A percentile compares a stretch with the other conserved stretches of the same genome.
Conservation (phyloP, 2,888 invertebrate species). For the Syrista parreyssii region DNA sequence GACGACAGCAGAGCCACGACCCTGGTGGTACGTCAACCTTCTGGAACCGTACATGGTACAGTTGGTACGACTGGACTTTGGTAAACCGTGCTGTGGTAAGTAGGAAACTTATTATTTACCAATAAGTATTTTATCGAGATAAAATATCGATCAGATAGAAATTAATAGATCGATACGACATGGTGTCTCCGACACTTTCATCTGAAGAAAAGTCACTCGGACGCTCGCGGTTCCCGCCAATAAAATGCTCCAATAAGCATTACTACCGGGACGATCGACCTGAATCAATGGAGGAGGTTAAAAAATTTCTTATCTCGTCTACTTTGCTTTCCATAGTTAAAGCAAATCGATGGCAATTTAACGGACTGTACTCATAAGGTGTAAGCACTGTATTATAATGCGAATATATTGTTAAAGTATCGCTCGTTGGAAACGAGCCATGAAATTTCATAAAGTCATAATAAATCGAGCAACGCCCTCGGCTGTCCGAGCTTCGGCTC, state of each 20-base stretch:
- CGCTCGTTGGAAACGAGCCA: slow-evolving; percentile 27
- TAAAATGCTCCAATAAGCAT: slow-evolving; percentile 19
- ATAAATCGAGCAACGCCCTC: slow-evolving; percentile 26
- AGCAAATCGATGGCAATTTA: slow-evolving; percentile 38
- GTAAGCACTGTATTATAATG: background rate
- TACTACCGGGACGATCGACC: slow-evolving; percentile 13
- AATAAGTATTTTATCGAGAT: background rate
- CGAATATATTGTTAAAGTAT: background rate
- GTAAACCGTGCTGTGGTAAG: slow-evolving; percentile 92
- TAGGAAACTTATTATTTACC: slow-evolving; percentile 30
- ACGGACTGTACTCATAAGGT: slow-evolving; percentile 8
- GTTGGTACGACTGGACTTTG: slow-evolving; percentile 89
- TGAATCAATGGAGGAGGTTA: slow-evolving; percentile 3
- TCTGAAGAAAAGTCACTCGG: slow-evolving; percentile 3
- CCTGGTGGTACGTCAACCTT: slow-evolving; percentile 96
- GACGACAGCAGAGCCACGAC: slow-evolving; percentile 84
- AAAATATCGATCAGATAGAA: background rate
- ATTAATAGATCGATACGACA: background rate
- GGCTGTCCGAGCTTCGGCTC: background rate
- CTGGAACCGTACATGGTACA: slow-evolving; percentile 96
- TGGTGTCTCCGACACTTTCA: background rate
- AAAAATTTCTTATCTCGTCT: slow-evolving; percentile 11
- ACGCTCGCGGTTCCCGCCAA: slow-evolving; percentile 2
- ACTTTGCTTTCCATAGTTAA: slow-evolving; percentile 36
- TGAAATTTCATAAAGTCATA: slow-evolving; percentile 29